Conservation (phyloP, 2,113 vertebrate genomes). For the Recurvirostra avosetta region DNA sequence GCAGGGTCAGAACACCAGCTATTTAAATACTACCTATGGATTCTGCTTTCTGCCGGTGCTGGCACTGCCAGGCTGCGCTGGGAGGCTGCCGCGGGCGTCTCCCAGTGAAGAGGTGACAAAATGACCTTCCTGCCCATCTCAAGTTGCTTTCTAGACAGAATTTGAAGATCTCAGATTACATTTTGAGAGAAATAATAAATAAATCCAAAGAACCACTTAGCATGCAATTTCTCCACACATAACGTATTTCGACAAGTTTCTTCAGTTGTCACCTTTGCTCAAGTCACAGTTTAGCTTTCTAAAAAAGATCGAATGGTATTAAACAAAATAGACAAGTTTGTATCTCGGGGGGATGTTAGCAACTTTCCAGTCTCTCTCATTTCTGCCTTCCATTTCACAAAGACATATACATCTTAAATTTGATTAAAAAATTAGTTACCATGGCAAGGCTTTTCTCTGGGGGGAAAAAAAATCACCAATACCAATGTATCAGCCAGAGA, state of each 20-base stretch:
- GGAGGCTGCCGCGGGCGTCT: rapidly evolving
- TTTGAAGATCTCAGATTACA: background rate
- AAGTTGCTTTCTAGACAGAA: background rate
- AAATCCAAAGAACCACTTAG: background rate
- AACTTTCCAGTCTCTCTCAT: background rate
- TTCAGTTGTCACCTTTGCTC: background rate
- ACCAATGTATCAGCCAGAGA: background rate
- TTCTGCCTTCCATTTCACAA: background rate
- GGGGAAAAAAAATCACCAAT: background rate
- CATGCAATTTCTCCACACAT: background rate
- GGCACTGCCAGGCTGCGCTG: background rate
- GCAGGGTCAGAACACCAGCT: background rate
- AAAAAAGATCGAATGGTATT: background rate
- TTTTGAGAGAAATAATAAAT: background rate
- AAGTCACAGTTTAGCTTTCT: background rate
- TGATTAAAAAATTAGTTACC: background rate
- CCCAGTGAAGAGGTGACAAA: background rate
- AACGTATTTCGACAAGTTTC: background rate
- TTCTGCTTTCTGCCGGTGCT: background rate
- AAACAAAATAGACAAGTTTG: background rate
- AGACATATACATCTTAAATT: background rate
- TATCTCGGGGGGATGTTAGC: background rate
- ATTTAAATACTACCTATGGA: background rate
- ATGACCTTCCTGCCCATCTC: background rate
- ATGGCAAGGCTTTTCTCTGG: background rate